phyloP scores from a whole-genome alignment of 1,140 invertebrate genomes.

The Bombyx mandarina region DNA sequence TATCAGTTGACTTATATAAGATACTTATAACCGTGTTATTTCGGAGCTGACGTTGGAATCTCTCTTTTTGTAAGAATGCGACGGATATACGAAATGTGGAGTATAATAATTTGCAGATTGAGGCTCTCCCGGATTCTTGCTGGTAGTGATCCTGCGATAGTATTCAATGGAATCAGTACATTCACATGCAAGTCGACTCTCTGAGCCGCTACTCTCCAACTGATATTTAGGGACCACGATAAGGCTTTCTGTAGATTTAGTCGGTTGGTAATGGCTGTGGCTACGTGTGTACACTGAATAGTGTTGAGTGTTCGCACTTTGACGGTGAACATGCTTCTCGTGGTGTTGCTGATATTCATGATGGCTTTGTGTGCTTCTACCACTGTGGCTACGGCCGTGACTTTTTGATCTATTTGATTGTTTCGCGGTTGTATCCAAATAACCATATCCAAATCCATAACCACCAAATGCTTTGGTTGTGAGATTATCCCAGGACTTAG shows the following conservation, averaged over 20 bases:
- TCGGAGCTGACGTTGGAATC: slow-evolving; percentile 71
- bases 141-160: slow-evolving; percentile 56
- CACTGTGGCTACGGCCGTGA: slow-evolving; percentile 57
- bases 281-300: slow-evolving; percentile 41
- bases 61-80: slow-evolving; percentile 64
- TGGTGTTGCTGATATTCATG: slow-evolving; percentile 64
- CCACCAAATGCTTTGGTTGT: slow-evolving; percentile 86
- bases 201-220: slow-evolving; percentile 72
- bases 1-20: too few relatives aligned
- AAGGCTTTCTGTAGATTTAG: slow-evolving; percentile 85
- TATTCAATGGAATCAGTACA: slow-evolving; percentile 72
- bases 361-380: slow-evolving; percentile 63
- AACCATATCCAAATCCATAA: slow-evolving; percentile 88
- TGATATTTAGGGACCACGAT: slow-evolving; percentile 76
- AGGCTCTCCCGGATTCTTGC: slow-evolving; percentile 55
- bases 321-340: slow-evolving; percentile 66
- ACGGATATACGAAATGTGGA: slow-evolving; percentile 59
- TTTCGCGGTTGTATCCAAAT: slow-evolving; percentile 76
- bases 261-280: slow-evolving; percentile 67
- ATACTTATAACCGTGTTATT: slow-evolving; percentile 70
- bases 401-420: slow-evolving; percentile 71
- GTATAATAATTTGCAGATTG: slow-evolving; percentile 68
- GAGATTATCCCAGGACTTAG: slow-evolving; percentile 90
- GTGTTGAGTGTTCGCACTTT: slow-evolving; percentile 63
- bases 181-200: slow-evolving; percentile 78